phyloP scores from a whole-genome alignment of 2,888 invertebrate genomes.

The Watsonalla cultraria region DNA sequence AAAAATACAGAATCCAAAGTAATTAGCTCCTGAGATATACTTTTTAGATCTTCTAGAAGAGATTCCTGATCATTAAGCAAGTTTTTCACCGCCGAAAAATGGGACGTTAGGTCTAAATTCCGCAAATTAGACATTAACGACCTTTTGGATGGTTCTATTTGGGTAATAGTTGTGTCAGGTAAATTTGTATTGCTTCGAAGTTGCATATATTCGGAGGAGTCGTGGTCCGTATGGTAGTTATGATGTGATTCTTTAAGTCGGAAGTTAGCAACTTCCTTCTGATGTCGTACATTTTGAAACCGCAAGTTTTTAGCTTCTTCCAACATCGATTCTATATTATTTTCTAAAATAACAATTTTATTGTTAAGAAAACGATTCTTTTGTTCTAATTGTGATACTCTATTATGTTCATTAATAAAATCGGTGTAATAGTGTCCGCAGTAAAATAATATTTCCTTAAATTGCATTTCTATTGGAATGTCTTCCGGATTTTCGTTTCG shows the following conservation, averaged over 20 bases:
- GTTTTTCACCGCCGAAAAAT: slow-evolving; percentile 41
- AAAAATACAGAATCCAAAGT: slow-evolving; percentile 7
- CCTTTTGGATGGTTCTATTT: background rate
- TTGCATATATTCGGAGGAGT: background rate
- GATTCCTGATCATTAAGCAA: slow-evolving; percentile 45
- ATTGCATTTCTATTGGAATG: slow-evolving; percentile 27
- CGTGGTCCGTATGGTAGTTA: background rate
- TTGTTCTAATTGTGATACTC: slow-evolving; percentile 35
- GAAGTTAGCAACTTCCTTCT: slow-evolving; percentile 18
- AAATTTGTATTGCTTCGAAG: background rate
- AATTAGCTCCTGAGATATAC: slow-evolving; percentile 27
- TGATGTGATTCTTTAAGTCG: slow-evolving; percentile 7
- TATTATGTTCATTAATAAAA: slow-evolving; percentile 35
- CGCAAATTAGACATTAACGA: background rate
- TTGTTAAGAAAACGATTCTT: slow-evolving; percentile 43
- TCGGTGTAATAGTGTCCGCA: slow-evolving; percentile 50
- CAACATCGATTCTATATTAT: slow-evolving; percentile 26
- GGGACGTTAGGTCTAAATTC: slow-evolving; percentile 33
- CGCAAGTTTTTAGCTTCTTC: slow-evolving; percentile 34
- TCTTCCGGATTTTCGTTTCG: slow-evolving; percentile 26
- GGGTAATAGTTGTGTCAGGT: slow-evolving; percentile 1
- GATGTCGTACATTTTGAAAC: slow-evolving; percentile 24
- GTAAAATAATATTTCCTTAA: slow-evolving; percentile 42
- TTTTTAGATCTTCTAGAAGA: slow-evolving; percentile 39
- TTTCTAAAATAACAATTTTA: slow-evolving; percentile 43